Base-by-base conservation (phyloP, 2,888 invertebrate genomes). In the Itoplectis maculator region DNA sequence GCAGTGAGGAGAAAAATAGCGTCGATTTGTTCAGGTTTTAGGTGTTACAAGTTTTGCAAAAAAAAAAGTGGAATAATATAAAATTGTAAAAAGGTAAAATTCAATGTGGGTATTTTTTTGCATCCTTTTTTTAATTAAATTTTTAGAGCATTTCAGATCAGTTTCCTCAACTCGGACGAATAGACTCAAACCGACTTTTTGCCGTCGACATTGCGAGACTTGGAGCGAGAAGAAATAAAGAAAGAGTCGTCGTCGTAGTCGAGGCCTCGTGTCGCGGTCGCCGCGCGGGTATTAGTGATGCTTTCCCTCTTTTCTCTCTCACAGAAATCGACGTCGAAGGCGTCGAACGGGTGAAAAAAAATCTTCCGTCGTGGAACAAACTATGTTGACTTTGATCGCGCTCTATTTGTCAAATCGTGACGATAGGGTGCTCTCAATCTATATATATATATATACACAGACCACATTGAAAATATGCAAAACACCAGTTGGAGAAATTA, bases 251-350 rank as follows among this genome's bases (percentile, higher is more conserved):
- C 20, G 40, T n/a, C n/a, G n/a, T n/a, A n/a, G n/a, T n/a, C n/a
- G 59, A 56, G 49, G 45, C 54, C 45, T 45, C 66, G 66, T 42
- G 37, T n/a, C 47, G 70, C 75, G 56, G 45, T 56, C 59, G 59
- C 37, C 78, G 37, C 76, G 29, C 35, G 66, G 51, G 61, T 61
- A 77, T 75, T 79, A 79, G 73, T 51, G 66, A 79, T 78, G 80
- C 80, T 84, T 82, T 81, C 82, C 73, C 81, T 81, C 65, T 65
- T 74, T 82, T 59, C 68, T 51, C 15, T 20, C 49, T 18, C 65
- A 54, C 56, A 49, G 61, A 80, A 69, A 79, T 59, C 69, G 11
- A 59, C 15, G 63, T n/a, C 18, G 15, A 59, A 20, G 15, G 9
- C 51, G 9, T 5, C 7, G 13, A 20, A 13, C 6, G 15, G 13